phyloP scores from a whole-genome alignment of 1,140 invertebrate genomes.

The Plodia interpunctella region DNA sequence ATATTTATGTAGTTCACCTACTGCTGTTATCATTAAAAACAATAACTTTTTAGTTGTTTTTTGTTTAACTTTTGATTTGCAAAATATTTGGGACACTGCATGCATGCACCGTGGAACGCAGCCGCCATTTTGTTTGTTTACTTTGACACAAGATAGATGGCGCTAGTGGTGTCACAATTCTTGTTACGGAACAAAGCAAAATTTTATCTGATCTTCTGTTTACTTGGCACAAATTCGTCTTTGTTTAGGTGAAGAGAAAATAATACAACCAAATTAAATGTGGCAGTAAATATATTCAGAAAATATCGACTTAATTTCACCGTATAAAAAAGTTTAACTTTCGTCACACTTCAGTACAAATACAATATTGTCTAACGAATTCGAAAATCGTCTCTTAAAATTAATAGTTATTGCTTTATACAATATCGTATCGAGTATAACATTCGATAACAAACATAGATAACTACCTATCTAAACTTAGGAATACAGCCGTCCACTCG shows the following conservation, averaged over 20 bases:
- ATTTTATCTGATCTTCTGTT: slow-evolving; percentile 5
- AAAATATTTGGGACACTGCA: too few relatives aligned
- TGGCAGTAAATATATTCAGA: slow-evolving; percentile 76
- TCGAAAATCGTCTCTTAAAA: slow-evolving; percentile 57
- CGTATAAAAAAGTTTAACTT: slow-evolving; percentile 57
- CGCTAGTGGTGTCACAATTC: slow-evolving; percentile 5
- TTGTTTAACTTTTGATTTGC: too few relatives aligned
- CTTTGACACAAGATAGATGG: slow-evolving; percentile 12
- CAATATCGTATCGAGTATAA: slow-evolving; percentile 71
- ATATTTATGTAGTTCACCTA: too few relatives aligned
- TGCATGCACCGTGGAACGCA: too few relatives aligned
- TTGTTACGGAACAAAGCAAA: slow-evolving; percentile 13
- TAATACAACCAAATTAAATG: slow-evolving; percentile 37
- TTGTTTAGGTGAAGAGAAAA: slow-evolving; percentile 23
- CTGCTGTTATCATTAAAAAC: too few relatives aligned
- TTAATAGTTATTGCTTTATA: slow-evolving; percentile 74
- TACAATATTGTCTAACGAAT: slow-evolving; percentile 67
- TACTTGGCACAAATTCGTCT: not conserved
- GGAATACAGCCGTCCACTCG: slow-evolving; percentile 59
- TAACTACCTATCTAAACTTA: slow-evolving; percentile 57
- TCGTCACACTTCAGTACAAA: slow-evolving; percentile 57
- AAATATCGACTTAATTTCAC: slow-evolving; percentile 68
- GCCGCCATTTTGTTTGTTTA: slow-evolving; percentile 7
- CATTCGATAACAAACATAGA: slow-evolving; percentile 68
- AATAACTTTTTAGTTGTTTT: too few relatives aligned